Evolutionary conservation across 2,888 invertebrate species (phyloP).

Genomic region (Drosophila antonietae): DNA sequence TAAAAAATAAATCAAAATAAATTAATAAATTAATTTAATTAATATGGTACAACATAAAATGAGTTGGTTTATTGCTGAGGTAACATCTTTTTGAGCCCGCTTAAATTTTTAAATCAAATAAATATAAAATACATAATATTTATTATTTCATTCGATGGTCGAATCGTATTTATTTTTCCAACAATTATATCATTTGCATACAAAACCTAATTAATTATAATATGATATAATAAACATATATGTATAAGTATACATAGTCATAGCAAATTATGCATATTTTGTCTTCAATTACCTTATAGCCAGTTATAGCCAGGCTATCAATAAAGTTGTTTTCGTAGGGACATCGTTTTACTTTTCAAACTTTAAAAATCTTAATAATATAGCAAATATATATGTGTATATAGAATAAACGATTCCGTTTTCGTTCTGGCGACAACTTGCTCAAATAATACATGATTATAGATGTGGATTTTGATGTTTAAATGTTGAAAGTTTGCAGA

Average conservation of each 20-base stretch:
- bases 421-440: constrained; percentile 61
- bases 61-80: too few relatives aligned
- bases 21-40: background rate
- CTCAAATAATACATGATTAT: constrained; percentile 49
- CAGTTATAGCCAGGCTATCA: constrained; percentile 21
- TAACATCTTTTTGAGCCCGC: too few relatives aligned
- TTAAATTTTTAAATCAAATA: too few relatives aligned
- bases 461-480: constrained; percentile 44
- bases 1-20: too few relatives aligned
- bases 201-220: too few relatives aligned
- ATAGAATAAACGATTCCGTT: constrained; percentile 64
- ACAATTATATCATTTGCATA: too few relatives aligned
- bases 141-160: too few relatives aligned
- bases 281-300: background rate
- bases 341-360: constrained; percentile 6
- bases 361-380: constrained; percentile 29
- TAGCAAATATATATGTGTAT: constrained; percentile 22
- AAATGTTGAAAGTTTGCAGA: constrained; percentile 63
- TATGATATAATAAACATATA: too few relatives aligned
- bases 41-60: too few relatives aligned
- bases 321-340: constrained; percentile 37
- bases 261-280: background rate
- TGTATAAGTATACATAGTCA: too few relatives aligned
- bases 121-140: too few relatives aligned
- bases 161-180: too few relatives aligned